Base-by-base conservation (phyloP, 2,797 vertebrate genomes). In the Malurus splendens region DNA sequence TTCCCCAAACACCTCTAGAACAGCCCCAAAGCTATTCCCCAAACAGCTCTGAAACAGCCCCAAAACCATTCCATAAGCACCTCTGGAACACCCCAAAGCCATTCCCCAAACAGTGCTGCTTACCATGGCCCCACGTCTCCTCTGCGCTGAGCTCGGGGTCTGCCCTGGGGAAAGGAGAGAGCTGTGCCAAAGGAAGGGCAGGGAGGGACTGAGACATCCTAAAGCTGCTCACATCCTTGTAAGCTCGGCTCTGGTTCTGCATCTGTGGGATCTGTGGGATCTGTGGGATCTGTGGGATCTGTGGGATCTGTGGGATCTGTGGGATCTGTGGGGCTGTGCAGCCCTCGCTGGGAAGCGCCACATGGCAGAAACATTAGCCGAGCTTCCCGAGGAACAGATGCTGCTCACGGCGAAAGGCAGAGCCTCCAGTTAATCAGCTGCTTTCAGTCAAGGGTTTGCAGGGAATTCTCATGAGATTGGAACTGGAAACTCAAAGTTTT, bases 41-140 rank as follows among this genome's bases (percentile, higher is more conserved):
- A 18, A 48, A 23, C 24, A 14, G 17, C 45, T n/a, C 3, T 60
- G 45, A 33, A 60, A 48, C 5, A 2, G 10, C 39, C 14, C 8
- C 14, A 38, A 7, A 36, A 27, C n/a, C 36, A 36, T 36, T 36
- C 36, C 36, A 36, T 10, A 36, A 20, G 20, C 24, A 14, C 22
- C 45, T n/a, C 3, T 64, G 50, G 33, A 60, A 48, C 4, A 2
- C 14, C 39, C 8, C 14, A 38, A 7, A 36, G 32, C n/a, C 18
- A 9, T 23, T 13, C 36, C 18, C 18, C 28, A 74, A 18, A 3
- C 16, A 6, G 1, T 6, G 14, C 27, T 20, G 3, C 68, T 74
- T 5, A 51, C 42, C 61, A 2, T 0, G 2, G 14, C 30, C 56
- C 30, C 56, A 18, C 0, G 4, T 18, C 54, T 73, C 42, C 76